Conservation (phyloP, 2,797 vertebrate species). For the Micrastur ruficollis region DNA sequence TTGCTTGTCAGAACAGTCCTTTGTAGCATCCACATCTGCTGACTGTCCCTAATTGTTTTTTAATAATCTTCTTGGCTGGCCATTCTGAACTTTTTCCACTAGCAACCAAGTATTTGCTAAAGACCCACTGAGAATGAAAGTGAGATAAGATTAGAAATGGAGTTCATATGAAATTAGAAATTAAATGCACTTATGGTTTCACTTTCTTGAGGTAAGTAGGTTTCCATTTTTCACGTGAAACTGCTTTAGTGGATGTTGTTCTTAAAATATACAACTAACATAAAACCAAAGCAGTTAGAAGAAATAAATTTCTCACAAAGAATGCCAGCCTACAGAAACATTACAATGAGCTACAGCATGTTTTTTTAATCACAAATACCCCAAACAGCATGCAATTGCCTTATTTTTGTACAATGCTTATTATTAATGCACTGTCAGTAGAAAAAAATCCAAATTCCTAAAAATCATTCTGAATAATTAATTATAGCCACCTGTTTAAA, state of each 20-base stretch:
- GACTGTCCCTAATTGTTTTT: not conserved
- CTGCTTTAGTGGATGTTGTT: slow-evolving; percentile 43
- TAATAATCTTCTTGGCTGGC: not conserved
- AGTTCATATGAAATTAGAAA: slow-evolving; percentile 38
- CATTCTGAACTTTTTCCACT: not conserved
- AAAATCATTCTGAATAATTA: slow-evolving; percentile 60
- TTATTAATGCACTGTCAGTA: slow-evolving; percentile 25
- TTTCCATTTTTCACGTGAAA: slow-evolving; percentile 63
- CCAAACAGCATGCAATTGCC: slow-evolving; percentile 29
- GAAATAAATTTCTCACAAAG: slow-evolving; percentile 51
- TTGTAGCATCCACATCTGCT: not conserved
- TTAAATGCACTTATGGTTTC: slow-evolving; percentile 46
- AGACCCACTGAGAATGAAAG: not conserved
- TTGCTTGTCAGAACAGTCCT: not conserved
- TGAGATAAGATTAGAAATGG: not conserved
- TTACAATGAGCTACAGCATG: slow-evolving; percentile 36
- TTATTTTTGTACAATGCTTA: slow-evolving; percentile 49
- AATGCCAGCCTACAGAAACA: slow-evolving; percentile 36
- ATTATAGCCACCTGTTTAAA: slow-evolving; percentile 66
- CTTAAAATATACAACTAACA: slow-evolving; percentile 50
- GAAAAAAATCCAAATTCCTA: not conserved
- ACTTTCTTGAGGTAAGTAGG: slow-evolving; percentile 53
- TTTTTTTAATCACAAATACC: slow-evolving; percentile 51
- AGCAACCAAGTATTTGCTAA: not conserved
- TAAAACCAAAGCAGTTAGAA: slow-evolving; percentile 45